These are phyloP conservation scores for Yasuhikotakia modesta DNA, from an alignment of 2,797 vertebrate species.

Conservation along the genomic window DNA sequence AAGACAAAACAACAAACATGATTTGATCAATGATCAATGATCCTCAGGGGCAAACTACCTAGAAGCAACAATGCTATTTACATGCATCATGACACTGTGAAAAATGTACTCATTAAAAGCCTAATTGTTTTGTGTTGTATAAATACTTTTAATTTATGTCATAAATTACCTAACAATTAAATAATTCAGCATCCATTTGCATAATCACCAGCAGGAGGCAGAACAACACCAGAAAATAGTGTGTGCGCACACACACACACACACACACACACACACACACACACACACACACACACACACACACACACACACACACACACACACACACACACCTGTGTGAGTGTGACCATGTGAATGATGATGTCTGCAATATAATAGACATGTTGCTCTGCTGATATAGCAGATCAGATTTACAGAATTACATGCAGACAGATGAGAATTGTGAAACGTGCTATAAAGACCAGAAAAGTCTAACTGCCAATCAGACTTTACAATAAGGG, in stretches of 20 bases:
- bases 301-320: not conserved
- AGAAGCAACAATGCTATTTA: no score
- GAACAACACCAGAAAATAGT: not conserved
- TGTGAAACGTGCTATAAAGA: no score
- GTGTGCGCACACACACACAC: no score
- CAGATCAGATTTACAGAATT: constrained; percentile 6
- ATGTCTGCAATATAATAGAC: not conserved
- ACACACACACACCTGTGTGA: constrained; percentile 1
- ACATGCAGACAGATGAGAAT: not conserved
- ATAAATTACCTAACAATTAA: not conserved
- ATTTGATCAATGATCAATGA: not conserved
- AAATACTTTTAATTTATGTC: not conserved
- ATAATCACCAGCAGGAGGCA: constrained; percentile 43
- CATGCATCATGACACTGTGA: no score
- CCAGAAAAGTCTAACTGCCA: no score
- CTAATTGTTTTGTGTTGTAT: no score
- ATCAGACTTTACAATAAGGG: not conserved
- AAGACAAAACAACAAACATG: not conserved
- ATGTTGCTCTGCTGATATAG: not conserved
- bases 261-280: no score
- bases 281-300: no score
- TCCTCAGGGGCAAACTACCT: no score
- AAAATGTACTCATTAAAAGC: no score
- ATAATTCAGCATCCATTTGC: not conserved
- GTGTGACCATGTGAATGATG: not conserved